Base-by-base conservation (phyloP, 1,140 invertebrate genomes). In the Heliconius hermathena region DNA sequence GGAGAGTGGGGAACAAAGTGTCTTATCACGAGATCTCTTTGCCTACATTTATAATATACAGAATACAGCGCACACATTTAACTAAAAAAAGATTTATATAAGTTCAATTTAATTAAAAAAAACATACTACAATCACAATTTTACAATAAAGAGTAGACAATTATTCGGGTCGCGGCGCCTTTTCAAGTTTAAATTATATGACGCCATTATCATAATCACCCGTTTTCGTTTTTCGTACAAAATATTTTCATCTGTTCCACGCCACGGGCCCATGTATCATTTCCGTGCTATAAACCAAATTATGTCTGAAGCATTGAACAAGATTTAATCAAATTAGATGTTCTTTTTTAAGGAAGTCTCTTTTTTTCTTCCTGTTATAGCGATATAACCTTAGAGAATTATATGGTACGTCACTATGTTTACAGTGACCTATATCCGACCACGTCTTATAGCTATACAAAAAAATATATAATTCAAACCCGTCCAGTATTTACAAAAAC, bases 261-360 rank as follows among this genome's bases (percentile, higher is more conserved):
- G 26, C 73, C 72, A 46, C 33, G 57, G n/a, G 38, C 9, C 57
- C 77, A 74, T 79, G 60, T 49, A 22, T 78, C 76, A 81, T 81
- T 78, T 74, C 76, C 80, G 33, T 41, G 70, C 76, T 76, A 76
- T 79, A 76, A 82, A 82, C 79, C 78, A 76, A 74, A 80, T 80
- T 80, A 82, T 73, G 73, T 54, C 57, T 66, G 4, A 22, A 49
- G 66, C 60, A 73, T 49, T 71, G 71, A 74, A 71, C 36, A 57
- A 78, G 79, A 73, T 76, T 77, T 82, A 82, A 84, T 82, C 81
- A 82, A 82, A 82, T 84, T 84, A 84, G 78, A 26, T 29, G 13
- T 13, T 9, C 5, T 66, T 66, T 66, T 66, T 66, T 4, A 29
- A 66, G 60, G 3, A 66, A 66, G 3, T 66, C 60, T 26, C 13